Base-by-base conservation (phyloP, 2,888 invertebrate genomes). In the Leucoma salicis region DNA sequence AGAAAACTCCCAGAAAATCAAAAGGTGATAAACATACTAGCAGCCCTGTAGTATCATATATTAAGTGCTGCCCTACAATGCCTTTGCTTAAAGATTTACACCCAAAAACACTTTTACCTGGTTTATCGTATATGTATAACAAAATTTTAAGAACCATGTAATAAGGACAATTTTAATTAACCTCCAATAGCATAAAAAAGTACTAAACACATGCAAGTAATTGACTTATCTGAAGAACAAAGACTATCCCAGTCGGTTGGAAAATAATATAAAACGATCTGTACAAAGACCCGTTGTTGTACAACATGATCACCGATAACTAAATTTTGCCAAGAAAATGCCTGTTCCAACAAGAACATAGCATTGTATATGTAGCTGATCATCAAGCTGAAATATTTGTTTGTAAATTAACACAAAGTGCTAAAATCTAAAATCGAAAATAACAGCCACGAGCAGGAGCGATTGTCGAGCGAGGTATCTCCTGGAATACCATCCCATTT, bases 41-140 rank as follows among this genome's bases (percentile, higher is more conserved):
- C 16, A 87, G 87, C 61, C 87, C 87, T 31, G 71, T 87, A 24
- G 84, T 83, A 29, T 69, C 74, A 38, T 87, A 86, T 32, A 86
- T 87, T 5, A 81, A 78, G 21, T 72, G 79, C 21, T 60, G 72
- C 24, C 80, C 84, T 2, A 72, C 75, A 56, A 71, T 63, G 14
- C 78, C 82, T 39, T 53, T 82, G 15, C 51, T 83, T 1, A 77
- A 74, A 60, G 69, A 79, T 65, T 66, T 86, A 0, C 66, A 67
- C 25, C 81, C 79, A n/a, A 74, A 67, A 29, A 83, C 75, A 49
- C 75, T 78, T 16, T 54, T 82, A 21, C 64, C 66, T 39, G 66
- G 66, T 2, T 16, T 55, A 27, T 77, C 82, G 32, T 70, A 67
- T 11, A 84, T 82, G n/a, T n/a, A n/a, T n/a, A n/a, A 51, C 79